Evolutionary conservation across 2,888 invertebrate species (phyloP), one percentile per base, ranked within the genome.

Genomic region (Sthenelais limicola): DNA sequence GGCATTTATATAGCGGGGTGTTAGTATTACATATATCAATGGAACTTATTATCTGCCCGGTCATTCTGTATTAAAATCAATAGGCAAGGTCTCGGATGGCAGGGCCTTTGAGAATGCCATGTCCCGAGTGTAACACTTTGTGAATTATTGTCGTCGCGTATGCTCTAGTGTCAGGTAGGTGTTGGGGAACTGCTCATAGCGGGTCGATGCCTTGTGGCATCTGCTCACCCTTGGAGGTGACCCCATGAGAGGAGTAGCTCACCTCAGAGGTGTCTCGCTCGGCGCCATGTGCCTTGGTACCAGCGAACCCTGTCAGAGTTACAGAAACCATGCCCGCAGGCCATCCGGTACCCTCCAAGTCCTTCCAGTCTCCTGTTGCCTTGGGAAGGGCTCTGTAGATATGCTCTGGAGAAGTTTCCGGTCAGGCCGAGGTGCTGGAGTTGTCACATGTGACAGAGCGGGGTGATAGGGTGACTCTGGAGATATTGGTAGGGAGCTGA

Each of bases 281-380:
- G 33, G 56, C 56, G 35, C 62, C 62, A 62, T 62, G 62, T 62
- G 62, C 35, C 62, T 21, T 15, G 38, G 21, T 26, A 43, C n/a
- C n/a, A n/a, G n/a, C n/a, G n/a, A n/a, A n/a, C 9, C 3, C 62
- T 62, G 62, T 62, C 62, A 62, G 62, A 62, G 62, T 62, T 62
- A 62, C 62, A 62, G 62, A 62, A 62, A 62, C 62, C 62, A 62
- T 62, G 38, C 62, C 62, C 62, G 38, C 38, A 21, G 62, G 62
- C 38, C 38, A 28, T 43, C 62, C 33, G 18, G 43, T 43, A 43
- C 12, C 43, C 38, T 24, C 62, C 38, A 7, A 7, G 26, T 1
- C 12, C 18, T 43, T 28, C 62, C 62, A 1, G 35, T 28, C 24
- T 1, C 62, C 35, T 24, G 33, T 9, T 7, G 28, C 9, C 9